Percentiles rank a stretch among this genome's conserved stretches.
Conservation (phyloP, 2,797 vertebrate species). For the Megalops cyprinoides region DNA sequence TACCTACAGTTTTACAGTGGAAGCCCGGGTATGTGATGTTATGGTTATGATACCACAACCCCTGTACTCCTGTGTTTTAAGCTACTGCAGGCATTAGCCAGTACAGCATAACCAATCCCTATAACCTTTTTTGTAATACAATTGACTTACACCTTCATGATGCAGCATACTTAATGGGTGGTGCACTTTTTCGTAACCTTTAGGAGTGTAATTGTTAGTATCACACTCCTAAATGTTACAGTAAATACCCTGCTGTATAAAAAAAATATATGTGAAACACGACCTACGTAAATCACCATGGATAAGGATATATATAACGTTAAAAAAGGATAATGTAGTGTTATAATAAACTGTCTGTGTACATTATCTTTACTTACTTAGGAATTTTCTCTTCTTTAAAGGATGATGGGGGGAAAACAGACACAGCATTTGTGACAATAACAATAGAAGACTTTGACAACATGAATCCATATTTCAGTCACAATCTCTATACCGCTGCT, state of each 20-base stretch:
- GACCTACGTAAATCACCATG: too few relatives aligned
- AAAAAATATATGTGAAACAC: too few relatives aligned
- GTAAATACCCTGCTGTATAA: too few relatives aligned
- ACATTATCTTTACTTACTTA: not conserved
- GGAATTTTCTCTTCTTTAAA: conserved; percentile 47
- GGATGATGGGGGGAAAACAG: conserved; percentile 56
- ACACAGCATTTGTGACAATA: conserved; percentile 60
- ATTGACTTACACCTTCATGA: not conserved
- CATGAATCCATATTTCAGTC: conserved; percentile 75
- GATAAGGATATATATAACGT: too few relatives aligned
- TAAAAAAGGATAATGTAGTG: too few relatives aligned
- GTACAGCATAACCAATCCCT: not conserved
- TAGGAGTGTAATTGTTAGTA: too few relatives aligned
- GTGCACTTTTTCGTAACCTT: too few relatives aligned
- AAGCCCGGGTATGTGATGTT: conserved; percentile 63
- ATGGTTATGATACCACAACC: not conserved
- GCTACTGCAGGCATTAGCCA: not conserved
- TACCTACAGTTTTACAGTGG: conserved; percentile 66
- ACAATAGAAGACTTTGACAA: conserved; percentile 73
- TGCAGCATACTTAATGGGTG: too few relatives aligned
- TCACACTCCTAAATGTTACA: too few relatives aligned
- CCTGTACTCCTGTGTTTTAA: not conserved
- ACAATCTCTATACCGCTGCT: conserved; percentile 62
- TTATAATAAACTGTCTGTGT: not conserved
- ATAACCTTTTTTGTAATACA: not conserved